Conservation (phyloP, 1,140 invertebrate genomes). For the Mycetomoellerius zeteki region DNA sequence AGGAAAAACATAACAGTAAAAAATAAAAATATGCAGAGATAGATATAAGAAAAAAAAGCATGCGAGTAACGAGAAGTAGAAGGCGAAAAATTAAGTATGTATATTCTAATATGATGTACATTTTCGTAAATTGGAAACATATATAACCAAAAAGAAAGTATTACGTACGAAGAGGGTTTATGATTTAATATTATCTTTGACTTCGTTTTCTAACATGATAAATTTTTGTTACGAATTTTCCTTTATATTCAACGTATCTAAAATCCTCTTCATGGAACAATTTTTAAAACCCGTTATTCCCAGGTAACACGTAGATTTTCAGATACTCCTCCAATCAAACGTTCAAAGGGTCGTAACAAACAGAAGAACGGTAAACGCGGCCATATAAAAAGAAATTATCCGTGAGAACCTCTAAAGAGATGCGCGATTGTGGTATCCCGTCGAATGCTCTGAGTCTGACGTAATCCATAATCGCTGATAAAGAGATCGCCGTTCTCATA, state of each 20-base stretch:
- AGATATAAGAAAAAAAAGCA: too few relatives aligned
- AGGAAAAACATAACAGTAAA: too few relatives aligned
- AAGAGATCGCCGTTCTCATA: slow-evolving; percentile 27
- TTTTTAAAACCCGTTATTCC: slow-evolving; percentile 43
- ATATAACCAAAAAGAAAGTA: neutral
- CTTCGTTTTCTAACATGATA: too few relatives aligned
- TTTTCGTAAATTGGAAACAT: neutral
- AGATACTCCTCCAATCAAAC: slow-evolving; percentile 52
- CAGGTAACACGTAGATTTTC: neutral
- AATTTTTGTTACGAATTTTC: neutral
- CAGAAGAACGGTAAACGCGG: slow-evolving; percentile 57
- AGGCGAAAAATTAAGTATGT: too few relatives aligned
- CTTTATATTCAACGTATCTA: neutral
- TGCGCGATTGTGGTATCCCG: slow-evolving; percentile 29
- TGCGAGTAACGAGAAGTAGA: too few relatives aligned
- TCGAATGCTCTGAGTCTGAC: slow-evolving; percentile 33
- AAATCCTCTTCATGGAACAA: neutral
- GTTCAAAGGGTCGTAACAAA: slow-evolving; percentile 60
- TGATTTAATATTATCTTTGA: neutral
- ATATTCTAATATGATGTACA: neutral
- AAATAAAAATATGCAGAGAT: too few relatives aligned
- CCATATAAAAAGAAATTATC: slow-evolving; percentile 48
- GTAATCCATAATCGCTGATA: slow-evolving; percentile 42
- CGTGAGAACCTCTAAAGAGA: slow-evolving; percentile 56
- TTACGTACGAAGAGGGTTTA: too few relatives aligned